Base-by-base conservation (phyloP, 2,888 invertebrate species). In the Zelleria hepariella region DNA sequence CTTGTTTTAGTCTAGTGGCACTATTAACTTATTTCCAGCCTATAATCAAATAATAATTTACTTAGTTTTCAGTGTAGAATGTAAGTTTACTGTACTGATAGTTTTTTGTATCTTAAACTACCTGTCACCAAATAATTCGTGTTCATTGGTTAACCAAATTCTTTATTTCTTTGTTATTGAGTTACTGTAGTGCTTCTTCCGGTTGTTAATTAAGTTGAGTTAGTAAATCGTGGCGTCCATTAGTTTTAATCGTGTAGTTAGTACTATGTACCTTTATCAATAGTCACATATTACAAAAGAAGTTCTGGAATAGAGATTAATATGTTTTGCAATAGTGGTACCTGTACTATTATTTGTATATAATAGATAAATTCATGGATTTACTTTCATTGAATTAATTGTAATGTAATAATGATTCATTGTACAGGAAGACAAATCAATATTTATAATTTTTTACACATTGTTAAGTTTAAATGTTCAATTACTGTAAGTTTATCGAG, bases 91-190 rank as follows among this genome's bases (percentile, higher is more conserved):
- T 61, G 49, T 20, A 7, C 20, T 49, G 20, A 49, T 21, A n/a
- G 20, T 63, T 54, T 64, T 59, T 49, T 59, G 25, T 59, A 56
- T 57, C 47, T 24, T 24, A 15, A n/a, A 47, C 24, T 52, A 55
- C 52, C 52, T 57, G 64, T 70, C 69, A 68, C 77, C 77, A 77
- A 77, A 77, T 70, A 74, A 67, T 59, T 63, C 71, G 77, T 77
- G 77, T 77, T 77, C 77, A 75, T 74, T 68, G 67, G 66, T 67
- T 66, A 69, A 70, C 63, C 61, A 64, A 66, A 64, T 62, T 59
- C 64, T 65, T 62, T 62, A 65, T 61, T 64, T 60, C 62, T 62
- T 61, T 67, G 60, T 66, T 61, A 62, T 61, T 57, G 32, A 55
- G 20, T 55, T 55, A 55, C 18, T 55, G 32, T 56, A 42, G 58